Percentiles rank a stretch among this genome's conserved stretches.
Conservation (phyloP, 1,140 invertebrate genomes). For the Drosophila tani region DNA sequence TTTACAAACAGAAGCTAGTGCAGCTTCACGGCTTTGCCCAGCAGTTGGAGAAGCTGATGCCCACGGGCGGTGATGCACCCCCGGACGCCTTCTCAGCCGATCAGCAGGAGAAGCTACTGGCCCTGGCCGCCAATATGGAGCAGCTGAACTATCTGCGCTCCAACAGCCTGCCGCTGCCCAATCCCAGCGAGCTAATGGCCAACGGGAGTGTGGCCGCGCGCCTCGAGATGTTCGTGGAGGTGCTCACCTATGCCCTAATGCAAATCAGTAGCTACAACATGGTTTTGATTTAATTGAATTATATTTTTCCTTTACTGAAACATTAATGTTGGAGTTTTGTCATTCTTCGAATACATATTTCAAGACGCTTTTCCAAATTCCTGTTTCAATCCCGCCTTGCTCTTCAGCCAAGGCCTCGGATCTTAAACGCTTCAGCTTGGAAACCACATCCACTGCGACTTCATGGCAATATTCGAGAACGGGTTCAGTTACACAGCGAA, state of each 20-base stretch:
- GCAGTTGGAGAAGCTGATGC: slow-evolving; percentile 69
- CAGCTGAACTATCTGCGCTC: slow-evolving; percentile 64
- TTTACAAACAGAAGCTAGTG: slow-evolving; percentile 40
- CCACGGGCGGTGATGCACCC: slow-evolving; percentile 10
- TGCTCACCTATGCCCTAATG: slow-evolving; percentile 63
- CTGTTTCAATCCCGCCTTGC: too few relatives aligned
- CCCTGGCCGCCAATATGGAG: slow-evolving; percentile 61
- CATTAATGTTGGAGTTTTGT: background rate
- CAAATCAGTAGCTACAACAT: slow-evolving; percentile 55
- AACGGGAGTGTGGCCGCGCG: slow-evolving; percentile 23
- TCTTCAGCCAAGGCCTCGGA: too few relatives aligned
- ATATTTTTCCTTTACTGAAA: background rate
- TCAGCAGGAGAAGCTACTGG: slow-evolving; percentile 41
- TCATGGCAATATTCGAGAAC: too few relatives aligned
- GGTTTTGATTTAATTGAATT: slow-evolving; percentile 11
- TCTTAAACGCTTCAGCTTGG: background rate
- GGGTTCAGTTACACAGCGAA: too few relatives aligned
- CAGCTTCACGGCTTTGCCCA: slow-evolving; percentile 66
- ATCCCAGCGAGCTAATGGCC: slow-evolving; percentile 24
- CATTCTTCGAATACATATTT: background rate
- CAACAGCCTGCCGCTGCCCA: slow-evolving; percentile 41
- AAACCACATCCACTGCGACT: too few relatives aligned
- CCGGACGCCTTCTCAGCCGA: slow-evolving; percentile 51
- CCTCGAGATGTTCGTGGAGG: slow-evolving; percentile 62
- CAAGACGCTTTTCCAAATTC: background rate